phyloP scores from a whole-genome alignment of 2,888 invertebrate species.

The Pseudolycoriella hygida region DNA sequence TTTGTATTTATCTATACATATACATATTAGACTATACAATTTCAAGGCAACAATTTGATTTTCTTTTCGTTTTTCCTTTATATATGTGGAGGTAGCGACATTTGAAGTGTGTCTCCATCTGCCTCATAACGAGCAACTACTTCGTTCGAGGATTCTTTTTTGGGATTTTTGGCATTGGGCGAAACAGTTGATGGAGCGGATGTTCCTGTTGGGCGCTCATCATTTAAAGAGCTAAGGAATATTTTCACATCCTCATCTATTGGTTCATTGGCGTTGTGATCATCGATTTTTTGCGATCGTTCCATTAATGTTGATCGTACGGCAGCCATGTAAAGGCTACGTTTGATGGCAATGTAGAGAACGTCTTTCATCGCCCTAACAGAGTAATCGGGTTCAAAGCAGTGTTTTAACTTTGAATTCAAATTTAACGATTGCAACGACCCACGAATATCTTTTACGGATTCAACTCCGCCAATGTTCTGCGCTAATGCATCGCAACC shows the following conservation, averaged over 20 bases:
- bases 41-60: no score
- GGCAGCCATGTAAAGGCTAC: constrained; percentile 76
- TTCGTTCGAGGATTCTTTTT: no score
- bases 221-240: no score
- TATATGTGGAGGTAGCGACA: no score
- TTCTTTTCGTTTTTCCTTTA: no score
- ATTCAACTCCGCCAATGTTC: constrained; percentile 52
- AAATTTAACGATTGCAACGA: constrained; percentile 74
- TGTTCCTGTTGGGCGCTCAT: no score
- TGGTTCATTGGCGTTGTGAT: constrained; percentile 39
- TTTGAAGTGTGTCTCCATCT: no score
- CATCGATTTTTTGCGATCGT: constrained; percentile 44
- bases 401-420: constrained; percentile 57
- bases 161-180: no score
- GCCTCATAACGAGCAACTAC: no score
- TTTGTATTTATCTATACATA: no score
- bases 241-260: constrained; percentile 74
- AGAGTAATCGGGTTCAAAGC: constrained; percentile 85
- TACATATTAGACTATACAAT: no score
- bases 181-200: no score
- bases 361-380: constrained; percentile 72
- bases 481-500: constrained; percentile 72
- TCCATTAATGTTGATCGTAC: constrained; percentile 78
- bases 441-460: constrained; percentile 34
- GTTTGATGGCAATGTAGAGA: constrained; percentile 68